Conservation (phyloP, 2,797 vertebrate genomes). For the Spheniscus humboldti region DNA sequence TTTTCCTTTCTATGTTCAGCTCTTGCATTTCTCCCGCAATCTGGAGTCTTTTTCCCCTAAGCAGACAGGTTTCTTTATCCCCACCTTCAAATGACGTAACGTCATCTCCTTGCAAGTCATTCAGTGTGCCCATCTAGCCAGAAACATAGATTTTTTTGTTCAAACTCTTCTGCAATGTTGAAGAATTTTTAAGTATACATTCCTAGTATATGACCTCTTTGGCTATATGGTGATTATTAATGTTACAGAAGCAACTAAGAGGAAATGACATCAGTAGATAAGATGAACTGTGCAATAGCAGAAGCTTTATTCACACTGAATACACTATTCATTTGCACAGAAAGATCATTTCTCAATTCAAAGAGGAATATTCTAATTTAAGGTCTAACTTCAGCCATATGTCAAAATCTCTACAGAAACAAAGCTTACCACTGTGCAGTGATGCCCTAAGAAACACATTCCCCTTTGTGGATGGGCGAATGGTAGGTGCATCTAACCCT, state of each 20-base stretch:
- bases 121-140: background rate
- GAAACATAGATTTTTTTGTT: slow-evolving; percentile 39
- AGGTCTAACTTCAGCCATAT: slow-evolving; percentile 71
- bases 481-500: slow-evolving; percentile 50
- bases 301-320: slow-evolving; percentile 74
- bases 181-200: slow-evolving; percentile 50
- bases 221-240: slow-evolving; percentile 66
- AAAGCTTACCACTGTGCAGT: slow-evolving; percentile 74
- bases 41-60: background rate
- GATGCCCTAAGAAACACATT: slow-evolving; percentile 60
- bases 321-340: slow-evolving; percentile 76
- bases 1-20: background rate
- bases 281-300: slow-evolving; percentile 63
- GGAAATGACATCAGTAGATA: slow-evolving; percentile 78
- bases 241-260: slow-evolving; percentile 65
- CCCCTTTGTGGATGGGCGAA: slow-evolving; percentile 52
- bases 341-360: slow-evolving; percentile 76
- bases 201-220: slow-evolving; percentile 58
- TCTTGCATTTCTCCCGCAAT: background rate
- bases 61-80: background rate
- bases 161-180: background rate
- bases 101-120: background rate
- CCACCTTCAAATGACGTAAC: background rate
- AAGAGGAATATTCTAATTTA: slow-evolving; percentile 78
- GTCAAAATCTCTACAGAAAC: slow-evolving; percentile 73